phyloP scores from a whole-genome alignment of 2,797 vertebrate species.

The Sciurus carolinensis region DNA sequence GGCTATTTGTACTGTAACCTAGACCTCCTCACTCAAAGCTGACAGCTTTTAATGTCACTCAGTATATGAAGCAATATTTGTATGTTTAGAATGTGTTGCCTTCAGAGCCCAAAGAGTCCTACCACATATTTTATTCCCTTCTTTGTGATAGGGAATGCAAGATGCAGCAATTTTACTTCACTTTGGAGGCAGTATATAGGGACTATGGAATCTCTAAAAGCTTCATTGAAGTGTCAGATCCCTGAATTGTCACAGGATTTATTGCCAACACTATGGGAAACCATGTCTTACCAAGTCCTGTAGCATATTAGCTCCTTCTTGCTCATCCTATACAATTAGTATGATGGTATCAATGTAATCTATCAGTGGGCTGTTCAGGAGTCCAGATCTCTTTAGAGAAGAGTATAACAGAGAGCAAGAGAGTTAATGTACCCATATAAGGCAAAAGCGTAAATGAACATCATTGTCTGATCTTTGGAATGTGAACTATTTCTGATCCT shows the following conservation, averaged over 20 bases:
- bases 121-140: not conserved
- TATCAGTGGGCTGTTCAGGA: not conserved
- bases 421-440: slow-evolving; percentile 19
- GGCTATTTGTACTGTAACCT: not conserved
- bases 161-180: slow-evolving; percentile 16
- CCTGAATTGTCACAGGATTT: slow-evolving; percentile 26
- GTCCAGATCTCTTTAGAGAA: not conserved
- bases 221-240: slow-evolving; percentile 3
- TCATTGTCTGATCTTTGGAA: not conserved
- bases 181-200: slow-evolving; percentile 28
- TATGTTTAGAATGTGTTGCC: not conserved
- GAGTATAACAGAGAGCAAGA: not conserved
- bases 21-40: slow-evolving; percentile 15
- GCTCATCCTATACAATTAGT: slow-evolving; percentile 3
- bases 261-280: not conserved
- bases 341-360: not conserved
- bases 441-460: slow-evolving; percentile 39
- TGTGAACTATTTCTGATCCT: slow-evolving; percentile 40
- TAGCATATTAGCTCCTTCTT: not conserved
- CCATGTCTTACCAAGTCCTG: not conserved
- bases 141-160: not conserved
- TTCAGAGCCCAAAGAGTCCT: slow-evolving; percentile 30
- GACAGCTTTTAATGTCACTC: not conserved
- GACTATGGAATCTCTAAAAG: not conserved
- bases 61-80: not conserved